Evolutionary conservation across 2,797 vertebrate species (phyloP).

Genomic region (Menidia menidia): DNA sequence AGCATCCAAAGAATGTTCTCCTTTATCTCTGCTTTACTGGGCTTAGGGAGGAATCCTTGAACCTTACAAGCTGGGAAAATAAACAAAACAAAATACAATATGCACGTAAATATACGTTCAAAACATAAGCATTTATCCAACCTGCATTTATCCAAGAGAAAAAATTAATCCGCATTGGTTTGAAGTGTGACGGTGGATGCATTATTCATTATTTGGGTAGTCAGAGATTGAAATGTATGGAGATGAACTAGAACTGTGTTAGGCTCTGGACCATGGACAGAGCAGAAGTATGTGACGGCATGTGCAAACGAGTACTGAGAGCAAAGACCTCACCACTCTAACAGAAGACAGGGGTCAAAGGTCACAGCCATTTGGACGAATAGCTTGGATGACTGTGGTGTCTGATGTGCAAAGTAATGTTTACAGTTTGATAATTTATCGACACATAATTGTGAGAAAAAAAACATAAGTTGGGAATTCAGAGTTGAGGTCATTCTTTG

Average conservation of each 20-base stretch:
- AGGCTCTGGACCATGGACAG: background rate
- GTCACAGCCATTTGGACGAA: background rate
- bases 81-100: background rate
- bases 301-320: background rate
- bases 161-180: background rate
- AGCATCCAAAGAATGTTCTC: background rate
- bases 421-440: background rate
- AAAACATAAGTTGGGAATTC: background rate
- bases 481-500: conserved; percentile 23
- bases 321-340: background rate
- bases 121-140: background rate
- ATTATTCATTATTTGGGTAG: too few relatives aligned
- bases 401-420: background rate
- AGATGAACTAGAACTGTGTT: background rate
- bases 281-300: background rate
- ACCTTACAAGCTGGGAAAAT: background rate
- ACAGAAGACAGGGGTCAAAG: background rate
- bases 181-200: too few relatives aligned
- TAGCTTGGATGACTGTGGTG: background rate
- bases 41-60: conserved; percentile 2
- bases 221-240: too few relatives aligned
- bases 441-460: background rate
- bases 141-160: background rate
- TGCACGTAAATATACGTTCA: background rate
- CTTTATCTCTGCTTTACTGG: background rate